Percentiles rank a stretch among this genome's conserved stretches.
Conservation (phyloP, 2,113 vertebrate genomes). For the Macheiramphus alcinus region DNA sequence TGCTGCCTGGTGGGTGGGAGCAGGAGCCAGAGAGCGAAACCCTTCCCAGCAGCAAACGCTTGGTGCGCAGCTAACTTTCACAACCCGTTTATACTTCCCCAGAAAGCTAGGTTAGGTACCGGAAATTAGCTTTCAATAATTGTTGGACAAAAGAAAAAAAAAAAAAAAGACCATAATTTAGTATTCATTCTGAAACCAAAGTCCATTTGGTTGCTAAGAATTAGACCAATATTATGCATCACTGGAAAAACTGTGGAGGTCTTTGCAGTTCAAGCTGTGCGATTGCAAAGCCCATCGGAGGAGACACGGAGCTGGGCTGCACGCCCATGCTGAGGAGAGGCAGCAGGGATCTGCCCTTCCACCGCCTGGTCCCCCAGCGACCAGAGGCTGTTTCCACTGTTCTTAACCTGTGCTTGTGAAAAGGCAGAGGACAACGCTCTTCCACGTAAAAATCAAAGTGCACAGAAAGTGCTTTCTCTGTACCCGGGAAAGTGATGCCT, state of each 20-base stretch:
- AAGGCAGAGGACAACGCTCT: neutral
- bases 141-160: neutral
- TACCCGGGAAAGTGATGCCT: accelerated
- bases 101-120: neutral
- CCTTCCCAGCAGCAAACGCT: neutral
- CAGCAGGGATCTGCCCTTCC: neutral
- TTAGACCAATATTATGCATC: no score
- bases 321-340: neutral
- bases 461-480: no score
- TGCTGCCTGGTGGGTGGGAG: neutral
- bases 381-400: accelerated
- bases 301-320: neutral
- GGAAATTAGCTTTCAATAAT: neutral
- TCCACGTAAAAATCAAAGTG: neutral
- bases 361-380: accelerated
- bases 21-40: neutral
- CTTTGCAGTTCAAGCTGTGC: neutral
- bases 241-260: neutral
- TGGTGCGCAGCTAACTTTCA: no score
- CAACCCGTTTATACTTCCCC: accelerated
- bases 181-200: neutral
- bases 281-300: neutral
- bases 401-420: neutral
- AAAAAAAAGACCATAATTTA: neutral
- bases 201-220: neutral